These are phyloP conservation scores for Bubo scandiacus DNA, from an alignment of 2,113 vertebrate species.

Conservation along the genomic window DNA sequence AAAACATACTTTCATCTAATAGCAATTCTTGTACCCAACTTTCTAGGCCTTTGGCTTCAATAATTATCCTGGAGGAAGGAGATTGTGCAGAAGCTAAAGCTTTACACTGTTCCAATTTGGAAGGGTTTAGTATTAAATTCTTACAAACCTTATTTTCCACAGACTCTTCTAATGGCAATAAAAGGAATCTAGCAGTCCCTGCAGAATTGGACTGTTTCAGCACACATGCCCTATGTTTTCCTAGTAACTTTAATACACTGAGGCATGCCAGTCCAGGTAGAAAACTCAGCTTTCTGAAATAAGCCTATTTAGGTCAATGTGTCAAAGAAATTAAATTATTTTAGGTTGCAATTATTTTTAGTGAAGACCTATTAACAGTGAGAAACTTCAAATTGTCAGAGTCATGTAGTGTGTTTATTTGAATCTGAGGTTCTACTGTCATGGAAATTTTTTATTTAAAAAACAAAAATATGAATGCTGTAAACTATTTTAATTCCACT, in stretches of 20 bases:
- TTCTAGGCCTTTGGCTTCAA: not conserved
- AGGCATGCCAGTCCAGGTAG: not conserved
- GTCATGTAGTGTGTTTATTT: not conserved
- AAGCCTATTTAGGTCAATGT: slow-evolving; percentile 7
- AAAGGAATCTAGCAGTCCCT: not conserved
- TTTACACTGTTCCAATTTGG: not conserved
- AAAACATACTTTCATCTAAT: not conserved
- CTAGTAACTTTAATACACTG: not conserved
- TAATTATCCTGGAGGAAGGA: not conserved
- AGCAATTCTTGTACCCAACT: not conserved
- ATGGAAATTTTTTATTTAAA: not conserved
- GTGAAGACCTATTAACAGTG: not conserved
- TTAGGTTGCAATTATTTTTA: not conserved
- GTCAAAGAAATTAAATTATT: slow-evolving; percentile 36
- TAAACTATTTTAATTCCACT: not conserved
- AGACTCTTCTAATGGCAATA: not conserved
- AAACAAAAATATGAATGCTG: not conserved
- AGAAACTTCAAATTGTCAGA: not conserved
- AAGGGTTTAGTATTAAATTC: not conserved
- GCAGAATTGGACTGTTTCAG: not conserved
- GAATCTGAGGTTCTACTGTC: not conserved
- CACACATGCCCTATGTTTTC: not conserved
- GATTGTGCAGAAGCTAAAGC: not conserved
- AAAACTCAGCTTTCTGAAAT: not conserved
- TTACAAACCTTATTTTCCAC: not conserved